Base-by-base conservation (phyloP, 2,113 vertebrate species). In the Ammodramus savannarum region DNA sequence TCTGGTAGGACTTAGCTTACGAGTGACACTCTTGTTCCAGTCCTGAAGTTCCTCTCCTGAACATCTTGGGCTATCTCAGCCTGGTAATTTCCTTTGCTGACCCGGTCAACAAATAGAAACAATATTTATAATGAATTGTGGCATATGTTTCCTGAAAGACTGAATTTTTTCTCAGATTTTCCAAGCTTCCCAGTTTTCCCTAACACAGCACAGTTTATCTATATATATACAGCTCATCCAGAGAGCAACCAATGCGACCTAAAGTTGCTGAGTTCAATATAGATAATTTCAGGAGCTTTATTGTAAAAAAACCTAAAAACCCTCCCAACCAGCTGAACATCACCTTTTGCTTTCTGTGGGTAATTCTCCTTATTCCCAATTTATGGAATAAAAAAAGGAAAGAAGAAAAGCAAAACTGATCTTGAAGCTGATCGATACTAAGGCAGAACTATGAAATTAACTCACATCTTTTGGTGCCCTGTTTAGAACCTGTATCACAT, bases 391-490 rank as follows among this genome's bases (percentile, higher is more conserved):
- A 85, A 89, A 51, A 63, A 81, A 67, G 16, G 6, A 52, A 95
- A 61, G 39, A 71, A 74, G 32, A 90, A 88, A 86, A 89, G 61
- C 31, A 49, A 74, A 89, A 74, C 29, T 65, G n/a, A 92, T 86
- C 57, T 75, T 48, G 65, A 92, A 74, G 79, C 41, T 59, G 61
- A 83, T 81, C 84, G 52, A 46, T 83, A 63, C 31, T 63, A 34
- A 73, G 74, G 67, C n/a, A 95, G 61, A 90, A 77, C 55, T 71
- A 39, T 3, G 4, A 92, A 88, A 88, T 25, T 7, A 90, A 90
- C 51, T 80, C 38, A 41, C 11, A 63, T 91, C 32, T 83, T 91
- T 66, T 80, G 49, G 76, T 59, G 36, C 6, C 32, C 55, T 38
- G 36, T 90, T 93, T 81, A 87, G 76, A 78, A 81, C 16, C 29